Conservation (phyloP, 2,797 vertebrate genomes). For the Enteromius treurensis region DNA sequence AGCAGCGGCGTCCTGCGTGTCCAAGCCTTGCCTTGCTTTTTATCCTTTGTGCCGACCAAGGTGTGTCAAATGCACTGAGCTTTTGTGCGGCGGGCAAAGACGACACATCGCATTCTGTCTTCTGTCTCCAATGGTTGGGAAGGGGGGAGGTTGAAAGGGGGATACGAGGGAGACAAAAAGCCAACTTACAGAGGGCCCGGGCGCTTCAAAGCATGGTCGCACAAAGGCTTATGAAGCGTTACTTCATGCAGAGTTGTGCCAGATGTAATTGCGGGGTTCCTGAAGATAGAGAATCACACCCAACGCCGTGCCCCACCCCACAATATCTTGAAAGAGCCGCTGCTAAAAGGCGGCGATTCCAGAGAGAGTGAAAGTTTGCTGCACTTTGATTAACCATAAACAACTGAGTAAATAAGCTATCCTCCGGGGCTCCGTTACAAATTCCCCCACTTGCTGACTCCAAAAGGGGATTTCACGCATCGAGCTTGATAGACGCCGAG, state of each 20-base stretch:
- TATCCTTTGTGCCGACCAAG: constrained; percentile 83
- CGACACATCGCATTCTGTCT: constrained; percentile 82
- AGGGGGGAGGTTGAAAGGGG: constrained; percentile 54
- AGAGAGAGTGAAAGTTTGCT: constrained; percentile 69
- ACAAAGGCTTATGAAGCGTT: constrained; percentile 81
- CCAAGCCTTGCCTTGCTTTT: constrained; percentile 79
- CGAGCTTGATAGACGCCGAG: constrained; percentile 62
- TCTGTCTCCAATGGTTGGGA: constrained; percentile 74
- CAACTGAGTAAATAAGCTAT: constrained; percentile 75
- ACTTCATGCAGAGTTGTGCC: constrained; percentile 83
- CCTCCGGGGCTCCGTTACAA: constrained; percentile 66
- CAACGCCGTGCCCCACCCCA: constrained; percentile 68
- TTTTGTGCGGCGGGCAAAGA: constrained; percentile 72
- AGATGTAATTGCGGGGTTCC: constrained; percentile 83
- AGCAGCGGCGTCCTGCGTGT: constrained; percentile 78
- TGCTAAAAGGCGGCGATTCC: constrained; percentile 67
- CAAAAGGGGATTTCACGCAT: constrained; percentile 67
- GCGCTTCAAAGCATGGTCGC: constrained; percentile 76
- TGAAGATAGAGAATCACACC: constrained; percentile 78
- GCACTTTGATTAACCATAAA: constrained; percentile 74
- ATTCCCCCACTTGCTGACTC: constrained; percentile 66
- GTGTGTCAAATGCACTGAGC: constrained; percentile 84
- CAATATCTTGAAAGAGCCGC: constrained; percentile 70
- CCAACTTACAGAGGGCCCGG: constrained; percentile 76
- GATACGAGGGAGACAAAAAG: constrained; percentile 69